A percentile compares a stretch with the other conserved stretches of the same genome.
Evolutionary conservation across 2,888 invertebrate genomes (phyloP).

Genomic region (Parthenolecanium corni): DNA sequence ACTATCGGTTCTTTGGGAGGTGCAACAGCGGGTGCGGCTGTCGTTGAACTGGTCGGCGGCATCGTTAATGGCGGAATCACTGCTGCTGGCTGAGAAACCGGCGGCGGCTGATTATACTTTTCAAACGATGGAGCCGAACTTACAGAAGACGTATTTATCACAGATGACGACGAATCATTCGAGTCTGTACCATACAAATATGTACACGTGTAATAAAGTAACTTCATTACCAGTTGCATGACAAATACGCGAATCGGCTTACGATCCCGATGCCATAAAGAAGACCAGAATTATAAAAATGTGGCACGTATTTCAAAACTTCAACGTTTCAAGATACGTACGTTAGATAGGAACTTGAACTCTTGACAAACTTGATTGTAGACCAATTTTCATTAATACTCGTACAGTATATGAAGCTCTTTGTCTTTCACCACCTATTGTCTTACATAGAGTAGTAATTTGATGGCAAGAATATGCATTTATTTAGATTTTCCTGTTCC

Average conservation of each 20-base stretch:
- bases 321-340: too few species aligned
- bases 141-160: slow-evolving; percentile 9
- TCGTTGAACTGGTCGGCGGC: not conserved
- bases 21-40: not conserved
- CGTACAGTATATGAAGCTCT: too few species aligned
- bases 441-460: too few species aligned
- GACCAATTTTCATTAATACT: too few species aligned
- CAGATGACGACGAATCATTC: slow-evolving; percentile 5
- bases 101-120: slow-evolving; percentile 11
- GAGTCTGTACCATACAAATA: not conserved
- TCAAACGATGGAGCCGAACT: slow-evolving; percentile 1
- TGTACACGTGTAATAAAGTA: not conserved
- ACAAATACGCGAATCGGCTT: not conserved
- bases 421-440: too few species aligned
- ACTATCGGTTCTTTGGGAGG: not conserved
- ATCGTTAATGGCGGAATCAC: slow-evolving; percentile 1
- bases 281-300: too few species aligned
- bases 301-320: too few species aligned
- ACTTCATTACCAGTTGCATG: not conserved
- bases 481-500: too few species aligned
- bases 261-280: not conserved
- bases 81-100: slow-evolving; percentile 12
- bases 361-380: too few species aligned
- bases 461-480: too few species aligned
- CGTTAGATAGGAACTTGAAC: too few species aligned